Conservation (phyloP, 2,113 vertebrate genomes). For the Morone saxatilis region DNA sequence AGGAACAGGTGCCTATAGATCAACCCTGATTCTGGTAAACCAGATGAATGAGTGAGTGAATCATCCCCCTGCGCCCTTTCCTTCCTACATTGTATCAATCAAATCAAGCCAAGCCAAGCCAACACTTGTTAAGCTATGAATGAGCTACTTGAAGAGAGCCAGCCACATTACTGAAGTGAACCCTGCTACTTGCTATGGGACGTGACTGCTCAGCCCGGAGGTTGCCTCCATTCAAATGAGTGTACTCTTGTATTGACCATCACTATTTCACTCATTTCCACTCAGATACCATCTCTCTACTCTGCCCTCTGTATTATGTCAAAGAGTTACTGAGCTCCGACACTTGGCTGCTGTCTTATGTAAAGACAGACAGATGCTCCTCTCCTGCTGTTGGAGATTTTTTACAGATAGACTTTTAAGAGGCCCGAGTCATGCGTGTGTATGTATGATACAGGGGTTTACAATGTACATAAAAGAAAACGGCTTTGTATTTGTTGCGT, state of each 20-base stretch:
- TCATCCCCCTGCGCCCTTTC: neutral
- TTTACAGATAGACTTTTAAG: conserved; percentile 70
- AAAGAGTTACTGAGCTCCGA: conserved; percentile 3
- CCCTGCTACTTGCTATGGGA: neutral
- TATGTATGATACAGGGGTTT: conserved; percentile 50
- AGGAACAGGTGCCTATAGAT: neutral
- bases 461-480: conserved; percentile 75
- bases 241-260: neutral
- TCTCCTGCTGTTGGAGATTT: conserved; percentile 59
- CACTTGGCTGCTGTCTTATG: conserved; percentile 31
- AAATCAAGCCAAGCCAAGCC: neutral
- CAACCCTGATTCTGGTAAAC: conserved; percentile 34
- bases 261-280: neutral
- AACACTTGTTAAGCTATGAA: neutral
- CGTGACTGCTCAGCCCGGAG: neutral
- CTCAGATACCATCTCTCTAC: neutral
- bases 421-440: conserved; percentile 49
- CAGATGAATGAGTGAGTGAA: neutral
- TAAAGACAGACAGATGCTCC: conserved; percentile 1
- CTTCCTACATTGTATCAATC: neutral
- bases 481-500: conserved; percentile 80
- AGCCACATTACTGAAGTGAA: neutral
- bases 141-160: conserved; percentile 1
- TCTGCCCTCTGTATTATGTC: neutral
- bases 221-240: conserved; percentile 8